These are phyloP conservation scores for Diplodus puntazzo DNA, from an alignment of 2,797 vertebrate genomes.

Conservation along the genomic window DNA sequence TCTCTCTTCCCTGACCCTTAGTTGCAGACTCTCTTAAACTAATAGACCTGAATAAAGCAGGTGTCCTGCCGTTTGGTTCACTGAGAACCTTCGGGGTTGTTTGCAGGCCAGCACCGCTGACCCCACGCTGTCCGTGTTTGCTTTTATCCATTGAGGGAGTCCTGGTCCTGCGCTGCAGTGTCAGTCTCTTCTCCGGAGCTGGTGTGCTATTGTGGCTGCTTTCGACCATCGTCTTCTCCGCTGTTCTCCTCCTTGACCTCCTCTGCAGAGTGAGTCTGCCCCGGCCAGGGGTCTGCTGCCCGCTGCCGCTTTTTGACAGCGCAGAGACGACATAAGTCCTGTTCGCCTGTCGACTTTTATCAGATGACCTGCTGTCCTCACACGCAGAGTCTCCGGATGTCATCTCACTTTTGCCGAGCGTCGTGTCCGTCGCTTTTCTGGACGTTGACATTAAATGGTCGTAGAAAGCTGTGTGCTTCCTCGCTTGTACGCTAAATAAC, in stretches of 20 bases:
- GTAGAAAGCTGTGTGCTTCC: slow-evolving; percentile 76
- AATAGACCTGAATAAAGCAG: slow-evolving; percentile 47
- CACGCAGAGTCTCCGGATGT: slow-evolving; percentile 51
- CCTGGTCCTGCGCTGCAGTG: slow-evolving; percentile 82
- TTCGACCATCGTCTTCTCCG: slow-evolving; percentile 62
- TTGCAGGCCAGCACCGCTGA: slow-evolving; percentile 15
- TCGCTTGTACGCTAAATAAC: slow-evolving; percentile 74
- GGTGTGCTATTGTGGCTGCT: slow-evolving; percentile 62
- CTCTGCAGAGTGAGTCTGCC: slow-evolving; percentile 85
- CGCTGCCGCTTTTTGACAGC: slow-evolving; percentile 69
- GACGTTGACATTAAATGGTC: slow-evolving; percentile 68
- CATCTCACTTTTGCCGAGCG: slow-evolving; percentile 8
- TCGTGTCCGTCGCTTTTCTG: slow-evolving; percentile 38
- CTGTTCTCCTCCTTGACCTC: slow-evolving; percentile 81
- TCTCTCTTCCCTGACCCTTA: slow-evolving; percentile 42
- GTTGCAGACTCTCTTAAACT: slow-evolving; percentile 59
- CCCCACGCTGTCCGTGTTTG: slow-evolving; percentile 29
- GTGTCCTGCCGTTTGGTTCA: slow-evolving; percentile 56
- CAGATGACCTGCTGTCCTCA: slow-evolving; percentile 54
- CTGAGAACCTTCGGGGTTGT: slow-evolving; percentile 52
- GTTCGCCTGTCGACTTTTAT: slow-evolving; percentile 82
- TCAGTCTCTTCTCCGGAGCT: slow-evolving; percentile 78
- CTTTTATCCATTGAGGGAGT: slow-evolving; percentile 74
- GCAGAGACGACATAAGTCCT: slow-evolving; percentile 89
- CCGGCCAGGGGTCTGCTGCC: slow-evolving; percentile 57